These are phyloP conservation scores for Cepphus grylle DNA, from an alignment of 2,113 vertebrate species.

Conservation along the genomic window DNA sequence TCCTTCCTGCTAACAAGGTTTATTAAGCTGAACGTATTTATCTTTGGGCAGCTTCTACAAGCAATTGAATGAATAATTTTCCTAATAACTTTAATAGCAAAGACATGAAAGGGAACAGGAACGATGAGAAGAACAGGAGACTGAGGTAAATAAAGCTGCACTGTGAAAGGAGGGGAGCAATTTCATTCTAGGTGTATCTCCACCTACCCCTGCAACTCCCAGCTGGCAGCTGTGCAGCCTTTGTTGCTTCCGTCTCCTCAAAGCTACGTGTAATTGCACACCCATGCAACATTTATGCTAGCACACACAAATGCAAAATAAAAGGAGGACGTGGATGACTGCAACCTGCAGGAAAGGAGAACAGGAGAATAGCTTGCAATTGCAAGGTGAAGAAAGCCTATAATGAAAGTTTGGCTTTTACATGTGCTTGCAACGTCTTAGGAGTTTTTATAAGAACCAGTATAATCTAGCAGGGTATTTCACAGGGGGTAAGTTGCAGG, in stretches of 20 bases:
- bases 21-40: conserved; percentile 64
- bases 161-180: not conserved
- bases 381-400: not conserved
- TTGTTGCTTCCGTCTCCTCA: not conserved
- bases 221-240: not conserved
- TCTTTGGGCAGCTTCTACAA: conserved; percentile 54
- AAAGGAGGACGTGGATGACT: not conserved
- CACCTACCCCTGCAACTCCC: not conserved
- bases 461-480: not conserved
- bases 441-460: not conserved
- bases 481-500: not conserved
- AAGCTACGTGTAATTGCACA: not conserved
- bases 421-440: not conserved
- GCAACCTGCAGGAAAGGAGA: not conserved
- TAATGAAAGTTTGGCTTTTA: not conserved
- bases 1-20: conserved; percentile 56
- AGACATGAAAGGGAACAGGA: conserved; percentile 24
- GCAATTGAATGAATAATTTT: conserved; percentile 60
- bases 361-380: not conserved
- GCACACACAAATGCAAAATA: not conserved
- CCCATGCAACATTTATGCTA: not conserved
- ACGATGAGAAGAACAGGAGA: not conserved
- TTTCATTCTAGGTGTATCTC: not conserved
- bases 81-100: conserved; percentile 45
- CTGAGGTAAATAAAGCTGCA: not conserved